Base-by-base conservation (phyloP, 1,140 invertebrate genomes). In the Temnothorax nylanderi region DNA sequence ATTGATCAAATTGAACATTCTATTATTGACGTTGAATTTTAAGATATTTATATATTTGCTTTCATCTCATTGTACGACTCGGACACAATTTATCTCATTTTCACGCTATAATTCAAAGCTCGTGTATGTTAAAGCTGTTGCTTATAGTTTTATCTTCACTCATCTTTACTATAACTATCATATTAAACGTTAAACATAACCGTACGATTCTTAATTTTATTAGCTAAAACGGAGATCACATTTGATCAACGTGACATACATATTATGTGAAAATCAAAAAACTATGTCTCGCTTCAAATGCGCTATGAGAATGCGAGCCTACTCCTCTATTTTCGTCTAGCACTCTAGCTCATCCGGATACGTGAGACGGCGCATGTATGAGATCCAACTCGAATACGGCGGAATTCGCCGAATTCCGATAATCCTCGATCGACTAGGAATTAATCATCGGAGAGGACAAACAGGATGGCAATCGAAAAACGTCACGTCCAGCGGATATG, bases 351-450 rank as follows among this genome's bases (percentile, higher is more conserved):
- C 21, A 44, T 37, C 8, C 18, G 41, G 5, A 41, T 32, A 75
- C 69, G 56, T 84, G 80, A 60, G 56, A 84, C 56, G 80, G 41
- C 54, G 41, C 69, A 75, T 84, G 26, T 54, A 84, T 49, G 80
- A 74, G 67, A 74, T 82, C 54, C 32, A 49, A 4, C 11, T 74
- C 4, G 69, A 74, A 82, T 72, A 60, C 10, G 41, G 6, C 32
- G 32, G 69, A 84, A 84, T 84, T 64, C 41, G 41, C 18, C 80
- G 26, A 60, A 84, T 84, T 84, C 69, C 69, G 69, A 75, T 84
- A 84, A 84, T 41, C 54, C 32, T 37, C 54, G 71, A 75, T 49
- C 54, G 80, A 60, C 44, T 44, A 49, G 69, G 56, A 84, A 72
- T 84, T 84, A 84, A 84, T 84, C 54, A 44, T 74, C 41, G 41